Evolutionary conservation across 2,113 vertebrate genomes (phyloP).

Genomic region (Himantopus leucocephalus): DNA sequence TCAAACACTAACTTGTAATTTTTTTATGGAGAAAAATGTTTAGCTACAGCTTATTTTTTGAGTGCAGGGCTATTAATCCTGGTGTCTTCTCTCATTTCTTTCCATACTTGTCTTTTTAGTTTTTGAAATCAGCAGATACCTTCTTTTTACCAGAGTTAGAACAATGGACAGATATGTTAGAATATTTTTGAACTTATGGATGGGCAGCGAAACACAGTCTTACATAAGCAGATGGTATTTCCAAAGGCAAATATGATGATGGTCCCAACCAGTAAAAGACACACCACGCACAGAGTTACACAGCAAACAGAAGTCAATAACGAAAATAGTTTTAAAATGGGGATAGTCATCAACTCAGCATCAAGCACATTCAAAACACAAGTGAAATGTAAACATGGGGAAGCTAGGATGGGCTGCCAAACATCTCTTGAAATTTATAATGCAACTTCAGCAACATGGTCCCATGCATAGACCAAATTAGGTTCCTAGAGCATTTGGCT

Average conservation of each 20-base stretch:
- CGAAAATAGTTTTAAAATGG: neutral
- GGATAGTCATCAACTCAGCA: neutral
- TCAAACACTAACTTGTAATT: neutral
- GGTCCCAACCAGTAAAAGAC: neutral
- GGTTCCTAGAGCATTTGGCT: neutral
- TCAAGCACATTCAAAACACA: neutral
- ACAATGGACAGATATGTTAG: neutral
- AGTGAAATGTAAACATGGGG: neutral
- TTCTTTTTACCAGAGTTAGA: neutral
- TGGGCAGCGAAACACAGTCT: neutral
- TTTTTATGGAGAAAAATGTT: neutral
- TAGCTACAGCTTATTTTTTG: neutral
- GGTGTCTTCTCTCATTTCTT: neutral
- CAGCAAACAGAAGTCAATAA: neutral
- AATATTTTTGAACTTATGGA: neutral
- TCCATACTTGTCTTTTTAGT: neutral
- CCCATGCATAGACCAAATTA: neutral
- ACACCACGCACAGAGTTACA: neutral
- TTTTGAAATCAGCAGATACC: neutral
- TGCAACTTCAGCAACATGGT: neutral
- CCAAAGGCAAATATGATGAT: neutral
- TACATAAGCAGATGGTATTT: neutral
- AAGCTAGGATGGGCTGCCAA: neutral
- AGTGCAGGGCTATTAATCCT: neutral
- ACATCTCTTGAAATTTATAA: neutral